Conservation (phyloP, 2,888 invertebrate species). For the Oegoconia quadripuncta region DNA sequence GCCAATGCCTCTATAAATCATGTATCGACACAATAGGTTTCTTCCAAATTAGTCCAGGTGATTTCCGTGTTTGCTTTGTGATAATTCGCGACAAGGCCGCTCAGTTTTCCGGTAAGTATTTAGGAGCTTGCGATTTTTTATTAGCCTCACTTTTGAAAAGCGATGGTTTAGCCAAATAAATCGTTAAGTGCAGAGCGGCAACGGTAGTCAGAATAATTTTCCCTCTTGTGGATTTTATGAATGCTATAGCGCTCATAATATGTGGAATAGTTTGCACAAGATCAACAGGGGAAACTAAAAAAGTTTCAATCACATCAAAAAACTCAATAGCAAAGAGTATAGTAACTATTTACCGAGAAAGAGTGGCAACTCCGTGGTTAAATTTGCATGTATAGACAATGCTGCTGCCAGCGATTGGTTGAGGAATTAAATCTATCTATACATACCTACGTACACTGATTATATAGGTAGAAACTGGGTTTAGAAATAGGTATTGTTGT, state of each 20-base stretch:
- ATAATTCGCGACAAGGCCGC: conserved; percentile 35
- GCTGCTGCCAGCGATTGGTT: no score
- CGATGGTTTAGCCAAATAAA: conserved; percentile 65
- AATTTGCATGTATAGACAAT: no score
- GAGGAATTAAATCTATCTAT: no score
- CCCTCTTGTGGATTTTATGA: conserved; percentile 62
- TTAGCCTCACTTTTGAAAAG: conserved; percentile 54
- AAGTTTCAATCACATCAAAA: background rate
- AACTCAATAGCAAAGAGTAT: no score
- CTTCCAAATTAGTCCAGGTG: conserved; percentile 21
- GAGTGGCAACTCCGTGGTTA: no score
- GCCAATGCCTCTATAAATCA: conserved; percentile 50
- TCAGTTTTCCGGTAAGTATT: conserved; percentile 60
- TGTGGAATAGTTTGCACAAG: conserved; percentile 11
- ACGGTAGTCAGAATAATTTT: conserved; percentile 64
- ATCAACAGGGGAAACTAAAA: background rate
- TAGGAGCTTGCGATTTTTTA: conserved; percentile 43
- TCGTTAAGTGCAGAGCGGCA: conserved; percentile 54
- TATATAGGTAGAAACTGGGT: no score
- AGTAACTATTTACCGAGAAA: no score
- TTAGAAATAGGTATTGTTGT: no score
- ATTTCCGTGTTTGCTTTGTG: conserved; percentile 30
- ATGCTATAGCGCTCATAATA: conserved; percentile 58
- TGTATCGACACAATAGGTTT: conserved; percentile 32
- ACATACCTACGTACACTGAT: no score